These are phyloP conservation scores for Tenthredo livida DNA, from an alignment of 2,888 invertebrate species.

Conservation along the genomic window DNA sequence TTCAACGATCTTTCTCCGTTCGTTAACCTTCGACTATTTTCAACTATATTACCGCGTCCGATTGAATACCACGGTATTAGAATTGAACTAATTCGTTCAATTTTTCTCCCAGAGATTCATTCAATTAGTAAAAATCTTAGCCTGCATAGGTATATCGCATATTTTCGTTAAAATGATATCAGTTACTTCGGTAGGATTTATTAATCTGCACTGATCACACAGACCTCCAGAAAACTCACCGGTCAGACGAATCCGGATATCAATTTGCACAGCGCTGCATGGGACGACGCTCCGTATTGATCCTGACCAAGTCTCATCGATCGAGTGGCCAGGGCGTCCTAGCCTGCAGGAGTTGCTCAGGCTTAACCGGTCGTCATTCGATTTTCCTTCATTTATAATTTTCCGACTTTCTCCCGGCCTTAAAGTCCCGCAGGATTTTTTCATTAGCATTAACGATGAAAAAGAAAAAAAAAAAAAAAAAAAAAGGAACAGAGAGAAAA, in stretches of 20 bases:
- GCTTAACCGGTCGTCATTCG: conserved; percentile 50
- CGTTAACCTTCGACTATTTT: not conserved
- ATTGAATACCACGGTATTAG: not conserved
- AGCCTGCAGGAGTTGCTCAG: conserved; percentile 46
- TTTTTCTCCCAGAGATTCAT: no score
- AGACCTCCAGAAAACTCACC: conserved; percentile 14
- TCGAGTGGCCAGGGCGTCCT: conserved; percentile 47
- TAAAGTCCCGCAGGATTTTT: not conserved
- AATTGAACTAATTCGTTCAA: not conserved
- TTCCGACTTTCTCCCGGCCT: not conserved
- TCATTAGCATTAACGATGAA: not conserved
- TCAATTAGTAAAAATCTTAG: not conserved
- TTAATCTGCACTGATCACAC: not conserved
- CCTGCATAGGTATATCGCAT: no score
- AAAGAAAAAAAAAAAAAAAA: not conserved
- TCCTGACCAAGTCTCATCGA: conserved; percentile 49
- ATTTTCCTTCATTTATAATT: conserved; percentile 41
- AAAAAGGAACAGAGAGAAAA: not conserved
- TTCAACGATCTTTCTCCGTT: not conserved
- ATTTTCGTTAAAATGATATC: no score
- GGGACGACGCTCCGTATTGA: conserved; percentile 47
- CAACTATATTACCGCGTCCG: not conserved
- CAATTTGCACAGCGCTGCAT: conserved; percentile 49
- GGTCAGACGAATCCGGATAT: conserved; percentile 51
- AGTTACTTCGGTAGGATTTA: not conserved